Evolutionary conservation across 2,113 vertebrate species (phyloP), one percentile per base, ranked within the genome.

Genomic region (Nesoenas mayeri): DNA sequence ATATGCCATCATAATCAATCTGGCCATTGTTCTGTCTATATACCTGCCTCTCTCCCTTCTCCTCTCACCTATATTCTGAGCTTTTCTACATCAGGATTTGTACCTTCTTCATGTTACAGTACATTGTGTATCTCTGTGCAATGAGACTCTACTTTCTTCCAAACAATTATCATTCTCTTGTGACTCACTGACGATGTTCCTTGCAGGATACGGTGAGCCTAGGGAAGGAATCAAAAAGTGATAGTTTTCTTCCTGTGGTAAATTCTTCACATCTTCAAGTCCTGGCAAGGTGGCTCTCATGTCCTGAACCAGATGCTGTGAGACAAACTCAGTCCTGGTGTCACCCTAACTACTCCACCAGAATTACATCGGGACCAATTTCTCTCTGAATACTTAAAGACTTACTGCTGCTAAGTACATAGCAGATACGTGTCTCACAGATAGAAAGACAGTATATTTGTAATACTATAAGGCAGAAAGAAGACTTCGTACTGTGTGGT

Each of bases 111-210:
- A 14, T 24, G 11, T 82, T 51, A 50, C 1, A 3, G 12, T 56
- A 51, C 19, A 31, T 22, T 19, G 12, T 32, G 5, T 40, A 50
- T 36, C 19, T 88, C 28, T 67, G 31, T 1, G 11, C 58, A 72
- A 12, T 50, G 34, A 54, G 25, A 56, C 15, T 58, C 12, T 51
- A 34, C 26, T 70, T 74, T 19, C 9, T 65, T 72, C 36, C 9
- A 70, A 42, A 65, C 10, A 3, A 38, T 7, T 31, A 50, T 44
- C 5, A 28, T 65, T 79, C 26, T 31, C 3, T 9, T 72, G 36
- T 61, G 14, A 80, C 9, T 5, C 31, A 70, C 5, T 0, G 3
- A n/a, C 0, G 0, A 10, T 36, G 69, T 24, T 87, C 22, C 53
- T 67, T 77, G 70, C 50, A 70, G 50, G 28, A 50, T 50, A 72